Percentiles rank a stretch among this genome's conserved stretches.
These are phyloP conservation scores for Strix uralensis DNA, from an alignment of 2,113 vertebrate species.

Conservation along the genomic window DNA sequence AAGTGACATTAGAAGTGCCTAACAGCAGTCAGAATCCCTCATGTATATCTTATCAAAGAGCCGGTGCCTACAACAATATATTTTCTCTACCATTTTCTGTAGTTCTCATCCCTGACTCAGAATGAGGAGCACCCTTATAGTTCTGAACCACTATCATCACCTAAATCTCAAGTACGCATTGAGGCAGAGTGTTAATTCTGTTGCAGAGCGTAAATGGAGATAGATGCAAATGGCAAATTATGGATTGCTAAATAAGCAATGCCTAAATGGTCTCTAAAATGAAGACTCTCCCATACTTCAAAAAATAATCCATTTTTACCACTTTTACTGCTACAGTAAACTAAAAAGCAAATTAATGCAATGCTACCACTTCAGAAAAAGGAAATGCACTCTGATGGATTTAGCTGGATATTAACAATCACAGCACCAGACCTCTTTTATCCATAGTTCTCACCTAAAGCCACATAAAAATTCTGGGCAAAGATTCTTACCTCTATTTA, in stretches of 20 bases:
- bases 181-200: background rate
- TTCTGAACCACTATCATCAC: background rate
- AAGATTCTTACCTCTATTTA: background rate
- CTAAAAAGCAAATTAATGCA: background rate
- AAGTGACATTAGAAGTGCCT: background rate
- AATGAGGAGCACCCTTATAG: background rate
- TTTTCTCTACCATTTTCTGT: background rate
- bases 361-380: background rate
- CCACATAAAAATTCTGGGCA: background rate
- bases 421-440: background rate
- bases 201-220: background rate
- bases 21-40: background rate
- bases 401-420: background rate
- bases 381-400: background rate
- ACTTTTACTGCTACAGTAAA: background rate
- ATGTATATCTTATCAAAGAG: background rate
- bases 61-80: background rate
- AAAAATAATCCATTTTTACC: conserved; percentile 10
- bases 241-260: background rate
- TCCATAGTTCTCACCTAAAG: background rate
- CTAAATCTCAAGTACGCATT: background rate
- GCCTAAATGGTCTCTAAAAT: conserved; percentile 6
- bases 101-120: background rate
- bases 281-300: background rate
- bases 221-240: background rate